phyloP scores from a whole-genome alignment of 2,888 invertebrate species.

The Chrysomela aeneicollis region DNA sequence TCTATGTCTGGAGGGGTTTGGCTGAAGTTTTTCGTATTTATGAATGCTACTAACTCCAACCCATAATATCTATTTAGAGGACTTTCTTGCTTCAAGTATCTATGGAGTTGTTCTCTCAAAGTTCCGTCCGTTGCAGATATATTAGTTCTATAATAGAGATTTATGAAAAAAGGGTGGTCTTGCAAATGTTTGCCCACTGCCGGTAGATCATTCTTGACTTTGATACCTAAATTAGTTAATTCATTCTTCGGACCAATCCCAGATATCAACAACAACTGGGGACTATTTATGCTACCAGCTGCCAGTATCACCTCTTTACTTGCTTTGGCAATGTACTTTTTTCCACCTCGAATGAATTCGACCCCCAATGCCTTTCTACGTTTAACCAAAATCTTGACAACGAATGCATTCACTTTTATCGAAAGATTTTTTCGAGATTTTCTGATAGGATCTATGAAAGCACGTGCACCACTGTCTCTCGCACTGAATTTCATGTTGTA shows the following conservation, averaged over 20 bases:
- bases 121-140: constrained; percentile 2
- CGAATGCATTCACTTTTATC: constrained; percentile 65
- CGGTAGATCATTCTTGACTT: constrained; percentile 69
- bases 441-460: constrained; percentile 24
- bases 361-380: constrained; percentile 23
- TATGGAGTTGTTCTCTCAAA: constrained; percentile 15
- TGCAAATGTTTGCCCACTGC: constrained; percentile 84
- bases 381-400: constrained; percentile 17
- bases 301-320: constrained; percentile 80
- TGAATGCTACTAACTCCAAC: constrained; percentile 20
- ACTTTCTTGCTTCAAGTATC: constrained; percentile 16
- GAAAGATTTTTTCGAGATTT: constrained; percentile 48
- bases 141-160: constrained; percentile 20
- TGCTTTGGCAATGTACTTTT: constrained; percentile 63
- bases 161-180: constrained; percentile 66
- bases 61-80: constrained; percentile 18
- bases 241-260: constrained; percentile 78
- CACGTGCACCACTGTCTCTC: constrained; percentile 20
- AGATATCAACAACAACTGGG: constrained; percentile 85
- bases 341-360: constrained; percentile 15
- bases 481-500: constrained; percentile 29
- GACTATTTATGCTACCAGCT: constrained; percentile 84
- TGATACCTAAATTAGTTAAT: constrained; percentile 67
- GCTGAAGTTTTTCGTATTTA: constrained; percentile 28
- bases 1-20: constrained; percentile 44